These are phyloP conservation scores for Platerodrilus igneus DNA, from an alignment of 2,888 invertebrate species.

Conservation along the genomic window DNA sequence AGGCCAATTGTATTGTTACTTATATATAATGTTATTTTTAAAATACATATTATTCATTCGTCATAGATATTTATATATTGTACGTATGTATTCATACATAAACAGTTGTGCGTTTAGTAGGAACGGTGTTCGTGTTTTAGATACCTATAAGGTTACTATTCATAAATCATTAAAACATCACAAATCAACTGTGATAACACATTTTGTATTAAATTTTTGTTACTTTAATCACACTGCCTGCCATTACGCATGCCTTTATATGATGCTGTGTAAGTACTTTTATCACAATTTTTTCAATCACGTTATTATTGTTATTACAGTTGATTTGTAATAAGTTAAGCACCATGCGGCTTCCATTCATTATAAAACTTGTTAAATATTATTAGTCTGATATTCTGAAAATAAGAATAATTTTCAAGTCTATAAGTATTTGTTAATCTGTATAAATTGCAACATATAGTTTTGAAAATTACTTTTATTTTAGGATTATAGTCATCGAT, in stretches of 20 bases:
- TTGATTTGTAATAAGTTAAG: conserved; percentile 27
- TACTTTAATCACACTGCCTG: too few relatives aligned
- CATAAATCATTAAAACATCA: conserved; percentile 34
- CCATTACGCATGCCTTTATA: background rate
- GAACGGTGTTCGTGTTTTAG: conserved; percentile 38
- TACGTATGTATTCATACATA: conserved; percentile 39
- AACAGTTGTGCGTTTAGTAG: conserved; percentile 42
- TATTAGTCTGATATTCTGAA: too few relatives aligned
- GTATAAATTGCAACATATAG: conserved; percentile 26
- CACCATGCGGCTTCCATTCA: conserved; percentile 41
- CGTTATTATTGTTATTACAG: conserved; percentile 10
- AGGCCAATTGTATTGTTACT: conserved; percentile 43
- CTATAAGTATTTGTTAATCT: conserved; percentile 28
- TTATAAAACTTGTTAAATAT: too few relatives aligned
- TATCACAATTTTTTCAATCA: background rate
- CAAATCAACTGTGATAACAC: conserved; percentile 16
- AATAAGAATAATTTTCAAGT: conserved; percentile 28
- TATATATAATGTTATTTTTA: conserved; percentile 44
- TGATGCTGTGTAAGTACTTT: background rate
- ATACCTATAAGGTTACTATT: conserved; percentile 33
- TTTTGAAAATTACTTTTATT: conserved; percentile 30
- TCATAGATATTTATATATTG: conserved; percentile 43
- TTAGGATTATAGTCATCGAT: conserved; percentile 33
- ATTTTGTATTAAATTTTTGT: background rate
- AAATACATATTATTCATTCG: conserved; percentile 43